A percentile compares a stretch with the other conserved stretches of the same genome.
Conservation (phyloP, 2,113 vertebrate species). For the Zapus hudsonius region DNA sequence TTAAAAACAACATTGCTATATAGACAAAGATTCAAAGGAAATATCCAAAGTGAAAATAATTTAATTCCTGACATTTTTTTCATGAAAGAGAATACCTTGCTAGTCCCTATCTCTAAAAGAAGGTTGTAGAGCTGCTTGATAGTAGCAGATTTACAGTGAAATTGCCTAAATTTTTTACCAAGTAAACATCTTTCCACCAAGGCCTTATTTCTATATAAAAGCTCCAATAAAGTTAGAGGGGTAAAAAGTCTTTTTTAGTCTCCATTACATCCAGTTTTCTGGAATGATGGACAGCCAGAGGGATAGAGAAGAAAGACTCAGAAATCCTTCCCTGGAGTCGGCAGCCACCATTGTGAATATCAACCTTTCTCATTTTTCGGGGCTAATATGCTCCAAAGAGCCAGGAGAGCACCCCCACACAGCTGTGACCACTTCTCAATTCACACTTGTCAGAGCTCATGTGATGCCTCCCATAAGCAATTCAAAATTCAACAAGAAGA, state of each 20-base stretch:
- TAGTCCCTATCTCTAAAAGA: background rate
- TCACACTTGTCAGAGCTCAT: slow-evolving; percentile 44
- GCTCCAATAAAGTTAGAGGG: background rate
- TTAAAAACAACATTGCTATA: background rate
- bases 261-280: slow-evolving; percentile 5
- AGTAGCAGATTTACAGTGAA: slow-evolving; percentile 10
- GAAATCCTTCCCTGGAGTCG: background rate
- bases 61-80: background rate
- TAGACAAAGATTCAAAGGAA: slow-evolving; percentile 29
- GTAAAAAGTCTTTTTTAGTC: background rate
- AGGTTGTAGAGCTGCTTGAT: background rate
- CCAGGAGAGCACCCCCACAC: background rate
- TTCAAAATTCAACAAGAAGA: slow-evolving; percentile 42
- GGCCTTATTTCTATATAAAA: background rate
- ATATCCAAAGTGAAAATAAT: background rate
- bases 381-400: background rate
- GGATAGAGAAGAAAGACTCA: background rate
- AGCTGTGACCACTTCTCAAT: slow-evolving; percentile 38
- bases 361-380: background rate
- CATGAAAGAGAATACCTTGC: background rate
- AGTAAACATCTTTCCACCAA: slow-evolving; percentile 55
- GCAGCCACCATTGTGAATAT: background rate
- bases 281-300: background rate
- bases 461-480: background rate
- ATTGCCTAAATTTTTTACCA: background rate